These are phyloP conservation scores for Bujurquina vittata DNA, from an alignment of 2,113 vertebrate species.

Conservation along the genomic window DNA sequence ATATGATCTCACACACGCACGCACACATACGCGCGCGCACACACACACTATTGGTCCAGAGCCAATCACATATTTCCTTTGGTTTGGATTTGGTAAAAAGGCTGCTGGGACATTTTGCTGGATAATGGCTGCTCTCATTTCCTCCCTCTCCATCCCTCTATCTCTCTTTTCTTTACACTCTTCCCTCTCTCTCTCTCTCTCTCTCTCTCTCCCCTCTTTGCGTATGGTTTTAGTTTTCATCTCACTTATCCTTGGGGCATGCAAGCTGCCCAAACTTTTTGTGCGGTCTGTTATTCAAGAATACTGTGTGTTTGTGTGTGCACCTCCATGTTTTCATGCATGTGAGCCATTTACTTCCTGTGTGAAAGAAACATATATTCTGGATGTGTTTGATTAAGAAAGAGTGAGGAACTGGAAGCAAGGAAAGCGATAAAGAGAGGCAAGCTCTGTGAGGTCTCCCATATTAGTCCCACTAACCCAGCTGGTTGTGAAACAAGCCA, in stretches of 20 bases:
- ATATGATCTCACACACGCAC: slow-evolving; percentile 7
- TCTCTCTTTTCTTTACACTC: slow-evolving; percentile 23
- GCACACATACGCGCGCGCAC: not conserved
- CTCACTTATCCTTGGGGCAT: slow-evolving; percentile 65
- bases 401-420: not conserved
- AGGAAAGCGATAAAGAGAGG: slow-evolving; percentile 27
- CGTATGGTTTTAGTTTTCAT: slow-evolving; percentile 72
- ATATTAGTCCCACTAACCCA: slow-evolving; percentile 61
- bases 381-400: slow-evolving; percentile 23
- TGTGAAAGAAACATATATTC: slow-evolving; percentile 14
- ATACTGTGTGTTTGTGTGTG: slow-evolving; percentile 22
- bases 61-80: slow-evolving; percentile 53
- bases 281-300: slow-evolving; percentile 61
- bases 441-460: slow-evolving; percentile 68
- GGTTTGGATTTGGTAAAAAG: slow-evolving; percentile 51
- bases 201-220: slow-evolving; percentile 2
- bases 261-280: slow-evolving; percentile 51
- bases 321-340: slow-evolving; percentile 26
- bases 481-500: slow-evolving; percentile 74
- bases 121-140: slow-evolving; percentile 51
- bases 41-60: slow-evolving; percentile 14
- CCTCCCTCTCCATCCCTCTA: slow-evolving; percentile 39
- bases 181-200: slow-evolving; percentile 17
- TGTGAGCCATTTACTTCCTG: slow-evolving; percentile 39
- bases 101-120: slow-evolving; percentile 43